A percentile compares a stretch with the other conserved stretches of the same genome.
Evolutionary conservation across 2,113 vertebrate species (phyloP).

Genomic region (Condylura cristata): DNA sequence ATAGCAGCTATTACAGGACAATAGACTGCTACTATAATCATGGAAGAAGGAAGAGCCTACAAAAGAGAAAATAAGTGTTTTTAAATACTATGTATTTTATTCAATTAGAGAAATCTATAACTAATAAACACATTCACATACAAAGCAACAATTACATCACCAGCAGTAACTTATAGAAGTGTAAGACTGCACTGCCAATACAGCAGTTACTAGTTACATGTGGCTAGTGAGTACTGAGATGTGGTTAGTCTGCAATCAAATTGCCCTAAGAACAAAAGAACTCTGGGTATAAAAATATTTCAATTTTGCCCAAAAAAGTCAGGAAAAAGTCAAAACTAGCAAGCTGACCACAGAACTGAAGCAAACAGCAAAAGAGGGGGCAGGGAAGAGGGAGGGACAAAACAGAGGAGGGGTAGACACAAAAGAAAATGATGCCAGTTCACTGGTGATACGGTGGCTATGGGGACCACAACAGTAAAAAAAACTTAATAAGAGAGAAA

Average conservation of each 20-base stretch:
- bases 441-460: too few relatives aligned
- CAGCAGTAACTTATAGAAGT: background rate
- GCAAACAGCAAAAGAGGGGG: too few relatives aligned
- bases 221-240: background rate
- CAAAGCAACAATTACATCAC: conserved; percentile 1
- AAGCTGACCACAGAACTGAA: too few relatives aligned
- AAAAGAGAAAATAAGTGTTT: conserved; percentile 73
- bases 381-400: too few relatives aligned
- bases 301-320: background rate
- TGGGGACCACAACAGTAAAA: too few relatives aligned
- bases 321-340: too few relatives aligned
- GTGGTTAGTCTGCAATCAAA: background rate
- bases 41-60: conserved; percentile 96
- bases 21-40: conserved; percentile 98
- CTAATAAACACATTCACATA: conserved; percentile 12
- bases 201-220: background rate
- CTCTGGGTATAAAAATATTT: background rate
- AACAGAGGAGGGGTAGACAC: too few relatives aligned
- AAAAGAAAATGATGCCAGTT: too few relatives aligned
- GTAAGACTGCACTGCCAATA: background rate
- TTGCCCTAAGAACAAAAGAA: background rate
- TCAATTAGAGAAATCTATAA: conserved; percentile 31
- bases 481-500: background rate
- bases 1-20: conserved; percentile 96
- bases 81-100: conserved; percentile 7